phyloP scores from a whole-genome alignment of 2,888 invertebrate genomes.

The Eurytoma adleriae region DNA sequence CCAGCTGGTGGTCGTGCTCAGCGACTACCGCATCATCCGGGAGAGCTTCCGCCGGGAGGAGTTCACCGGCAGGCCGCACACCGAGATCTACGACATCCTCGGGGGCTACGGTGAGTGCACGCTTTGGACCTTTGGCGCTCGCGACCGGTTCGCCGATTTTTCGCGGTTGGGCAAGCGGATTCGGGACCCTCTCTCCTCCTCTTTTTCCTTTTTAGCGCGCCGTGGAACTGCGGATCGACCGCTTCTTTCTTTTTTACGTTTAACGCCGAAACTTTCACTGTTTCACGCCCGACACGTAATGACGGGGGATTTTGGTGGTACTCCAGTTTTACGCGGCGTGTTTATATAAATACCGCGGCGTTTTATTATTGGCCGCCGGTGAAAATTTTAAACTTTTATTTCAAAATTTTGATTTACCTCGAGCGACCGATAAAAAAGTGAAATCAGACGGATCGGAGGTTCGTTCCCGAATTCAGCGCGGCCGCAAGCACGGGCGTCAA shows the following conservation, averaged over 20 bases:
- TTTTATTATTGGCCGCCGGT: not conserved
- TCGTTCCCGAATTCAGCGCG: too few species aligned
- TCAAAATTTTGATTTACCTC: too few species aligned
- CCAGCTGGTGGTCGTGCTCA: conserved; percentile 89
- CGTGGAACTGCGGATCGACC: not conserved
- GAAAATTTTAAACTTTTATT: too few species aligned
- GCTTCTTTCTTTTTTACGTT: conserved; percentile 6
- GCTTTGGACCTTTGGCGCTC: not conserved
- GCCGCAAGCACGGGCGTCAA: too few species aligned
- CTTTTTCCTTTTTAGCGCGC: not conserved
- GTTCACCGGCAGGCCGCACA: conserved; percentile 91
- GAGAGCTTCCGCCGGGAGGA: conserved; percentile 91
- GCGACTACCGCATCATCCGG: conserved; percentile 90
- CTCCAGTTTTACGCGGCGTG: not conserved
- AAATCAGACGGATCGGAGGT: too few species aligned
- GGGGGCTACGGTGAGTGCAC: conserved; percentile 91
- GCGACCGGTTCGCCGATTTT: too few species aligned
- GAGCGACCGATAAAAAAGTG: too few species aligned
- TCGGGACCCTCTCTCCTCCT: not conserved
- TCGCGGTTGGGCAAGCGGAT: not conserved
- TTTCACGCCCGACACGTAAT: conserved; percentile 38
- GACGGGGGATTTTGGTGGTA: conserved; percentile 6
- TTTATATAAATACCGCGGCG: conserved; percentile 11
- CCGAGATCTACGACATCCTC: conserved; percentile 89
- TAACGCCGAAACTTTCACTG: conserved; percentile 48